Base-by-base conservation (phyloP, 2,888 invertebrate genomes). In the Mongoloraphidia duomilia region DNA sequence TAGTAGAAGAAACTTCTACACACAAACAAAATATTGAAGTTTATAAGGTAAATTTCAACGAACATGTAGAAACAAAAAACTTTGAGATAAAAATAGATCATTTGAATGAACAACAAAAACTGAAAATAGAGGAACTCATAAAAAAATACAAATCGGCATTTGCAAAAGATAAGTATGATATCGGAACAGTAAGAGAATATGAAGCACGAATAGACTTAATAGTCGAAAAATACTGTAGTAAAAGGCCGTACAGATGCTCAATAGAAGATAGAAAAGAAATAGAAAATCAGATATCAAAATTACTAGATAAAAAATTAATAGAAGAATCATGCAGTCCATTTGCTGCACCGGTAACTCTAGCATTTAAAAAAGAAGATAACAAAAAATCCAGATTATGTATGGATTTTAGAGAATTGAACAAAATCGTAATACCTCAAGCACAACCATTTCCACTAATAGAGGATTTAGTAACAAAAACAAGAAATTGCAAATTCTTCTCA, bases 401-500 rank as follows among this genome's bases (percentile, higher is more conserved):
- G 41, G 60, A 60, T 41, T 62, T 58, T 44, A 41, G 57, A 49
- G 61, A 62, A 4, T 51, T 61, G 40, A 60, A 61, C 48, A 62
- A 61, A 56, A 58, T 61, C 26, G 55, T 61, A 0, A 49, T 60
- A 10, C 59, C 59, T 3, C 59, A 61, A 53, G 34, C 63, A 10
- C 60, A 61, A 52, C 61, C 60, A 8, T 62, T 63, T 46, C 62
- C 61, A 33, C 41, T 60, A 8, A 62, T 63, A 41, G 60, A 61
- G 9, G 62, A 63, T 44, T 47, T 63, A 47, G 55, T 63, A 47
- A 40, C 56, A 41, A 61, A 59, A 47, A 60, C 61, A 6, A 54
- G 55, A 53, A 58, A 63, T 46, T 64, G 61, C 44, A 58, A 58
- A 41, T 62, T 52, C 53, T 64, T 61, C 48, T 50, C 61, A 12